Evolutionary conservation across 2,797 vertebrate species (phyloP), one percentile per base, ranked within the genome.

Genomic region (Prionace glauca): DNA sequence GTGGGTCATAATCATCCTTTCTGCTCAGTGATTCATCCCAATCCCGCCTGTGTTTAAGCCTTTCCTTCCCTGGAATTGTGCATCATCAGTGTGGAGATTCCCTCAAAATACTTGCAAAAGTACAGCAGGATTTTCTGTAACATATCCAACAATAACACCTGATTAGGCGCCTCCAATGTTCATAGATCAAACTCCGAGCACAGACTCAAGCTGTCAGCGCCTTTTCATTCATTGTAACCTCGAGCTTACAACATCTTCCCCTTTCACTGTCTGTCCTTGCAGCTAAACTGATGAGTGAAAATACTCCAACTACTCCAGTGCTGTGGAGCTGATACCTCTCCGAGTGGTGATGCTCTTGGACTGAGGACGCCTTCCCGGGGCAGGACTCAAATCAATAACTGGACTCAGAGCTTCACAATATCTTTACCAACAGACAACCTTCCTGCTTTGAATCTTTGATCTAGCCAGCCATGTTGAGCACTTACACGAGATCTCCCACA

Each of bases 71-170:
- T 81, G n/a, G 16, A 36, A 12, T 20, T 81, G 12, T 36, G 77
- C n/a, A 81, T 41, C 79, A 18, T 41, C 3, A 32, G 0, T 90
- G 56, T 32, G 56, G 3, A 90, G 7, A 12, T 29, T 90, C 56
- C 56, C n/a, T 18, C 87, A 90, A 90, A 62, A 90, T 26, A 90
- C 56, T 90, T n/a, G 18, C 56, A 90, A n/a, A 90, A 60, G 62
- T 90, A 26, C 87, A 62, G 87, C 62, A 90, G 56, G 50, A 90
- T 90, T 84, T 90, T 90, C 87, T 90, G 87, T 90, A 90, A 29
- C 56, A 62, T 50, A 62, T 90, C 87, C 87, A 90, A 90, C 50
- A 90, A 62, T 90, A 90, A 90, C 87, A 90, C 87, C 79, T 84
- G 45, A 62, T 90, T 90, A 90, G 87, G 62, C 62, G 60, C 56